These are phyloP conservation scores for Hypocryptadius cinnamomeus DNA, from an alignment of 2,113 vertebrate species.

Conservation along the genomic window DNA sequence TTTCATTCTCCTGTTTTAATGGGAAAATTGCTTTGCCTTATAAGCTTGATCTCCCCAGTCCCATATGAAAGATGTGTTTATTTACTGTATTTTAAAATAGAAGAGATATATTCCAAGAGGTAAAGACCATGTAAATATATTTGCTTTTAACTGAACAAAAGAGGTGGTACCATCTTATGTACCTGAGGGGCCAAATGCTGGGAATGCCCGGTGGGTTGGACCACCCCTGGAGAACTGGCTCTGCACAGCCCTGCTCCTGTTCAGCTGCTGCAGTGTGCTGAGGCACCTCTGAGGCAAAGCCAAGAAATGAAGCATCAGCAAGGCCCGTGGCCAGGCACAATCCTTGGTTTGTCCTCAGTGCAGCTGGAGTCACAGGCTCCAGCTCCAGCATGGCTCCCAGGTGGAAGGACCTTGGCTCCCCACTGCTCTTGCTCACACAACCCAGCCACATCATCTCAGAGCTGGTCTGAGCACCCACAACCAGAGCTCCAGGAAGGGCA, in stretches of 20 bases:
- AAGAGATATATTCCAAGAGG: background rate
- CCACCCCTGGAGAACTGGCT: fast-evolving
- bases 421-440: background rate
- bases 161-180: fast-evolving
- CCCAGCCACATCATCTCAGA: fast-evolving
- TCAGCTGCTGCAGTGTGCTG: background rate
- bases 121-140: background rate
- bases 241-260: background rate
- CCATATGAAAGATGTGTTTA: background rate
- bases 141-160: background rate
- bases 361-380: background rate
- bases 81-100: background rate
- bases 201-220: fast-evolving
- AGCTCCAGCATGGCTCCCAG: fast-evolving
- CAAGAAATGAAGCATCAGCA: background rate
- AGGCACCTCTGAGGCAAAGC: background rate
- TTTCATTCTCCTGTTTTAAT: background rate
- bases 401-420: fast-evolving
- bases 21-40: background rate
- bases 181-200: background rate
- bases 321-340: fast-evolving
- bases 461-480: background rate
- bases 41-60: background rate
- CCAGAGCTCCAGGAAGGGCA: background rate
- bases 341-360: background rate